phyloP scores from a whole-genome alignment of 2,888 invertebrate genomes.

The Temnothorax unifasciatus region DNA sequence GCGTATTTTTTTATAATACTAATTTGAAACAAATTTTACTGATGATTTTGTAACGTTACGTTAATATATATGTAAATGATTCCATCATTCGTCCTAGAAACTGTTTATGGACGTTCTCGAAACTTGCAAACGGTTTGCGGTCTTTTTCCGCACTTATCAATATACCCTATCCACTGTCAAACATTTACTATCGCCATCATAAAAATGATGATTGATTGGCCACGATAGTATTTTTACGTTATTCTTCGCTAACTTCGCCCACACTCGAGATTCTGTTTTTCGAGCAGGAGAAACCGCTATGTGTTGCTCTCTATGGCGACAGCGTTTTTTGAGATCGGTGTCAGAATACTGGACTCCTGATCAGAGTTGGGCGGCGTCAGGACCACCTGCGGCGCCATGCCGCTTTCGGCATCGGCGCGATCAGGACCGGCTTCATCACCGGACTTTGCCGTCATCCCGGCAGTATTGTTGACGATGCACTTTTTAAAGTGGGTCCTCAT shows the following conservation, averaged over 20 bases:
- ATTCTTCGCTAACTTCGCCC: neutral
- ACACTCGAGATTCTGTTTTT: neutral
- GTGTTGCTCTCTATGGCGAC: conserved; percentile 43
- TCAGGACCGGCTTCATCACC: neutral
- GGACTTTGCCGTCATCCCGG: conserved; percentile 14
- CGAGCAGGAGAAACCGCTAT: conserved; percentile 30
- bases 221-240: neutral
- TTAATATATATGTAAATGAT: neutral
- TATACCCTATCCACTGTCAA: neutral
- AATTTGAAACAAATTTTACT: neutral
- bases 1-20: neutral
- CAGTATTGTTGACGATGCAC: conserved; percentile 85
- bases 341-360: conserved; percentile 78
- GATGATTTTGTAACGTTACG: neutral
- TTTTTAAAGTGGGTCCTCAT: conserved; percentile 95
- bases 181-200: neutral
- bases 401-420: neutral
- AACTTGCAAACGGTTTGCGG: neutral
- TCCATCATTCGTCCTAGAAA: neutral
- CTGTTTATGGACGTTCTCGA: neutral
- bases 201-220: neutral
- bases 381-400: conserved; percentile 40
- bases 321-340: conserved; percentile 69
- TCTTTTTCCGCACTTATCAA: neutral
- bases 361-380: conserved; percentile 82